Conservation (phyloP, 2,113 vertebrate genomes). For the Colaptes auratus region DNA sequence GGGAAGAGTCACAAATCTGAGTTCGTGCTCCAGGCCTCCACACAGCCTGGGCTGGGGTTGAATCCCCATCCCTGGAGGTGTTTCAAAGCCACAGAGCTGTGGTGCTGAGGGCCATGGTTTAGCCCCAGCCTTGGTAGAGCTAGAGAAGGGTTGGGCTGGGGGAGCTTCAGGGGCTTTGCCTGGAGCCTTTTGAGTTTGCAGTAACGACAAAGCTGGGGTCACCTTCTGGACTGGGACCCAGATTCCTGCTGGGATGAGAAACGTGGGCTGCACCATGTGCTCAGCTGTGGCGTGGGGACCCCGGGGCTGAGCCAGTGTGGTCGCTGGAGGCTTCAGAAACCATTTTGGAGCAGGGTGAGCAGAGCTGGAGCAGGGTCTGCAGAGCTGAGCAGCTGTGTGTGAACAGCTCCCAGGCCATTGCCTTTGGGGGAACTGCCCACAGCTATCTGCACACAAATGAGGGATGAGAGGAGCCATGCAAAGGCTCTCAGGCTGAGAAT, state of each 20-base stretch:
- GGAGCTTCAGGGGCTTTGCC: no score
- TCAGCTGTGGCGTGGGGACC: accelerated
- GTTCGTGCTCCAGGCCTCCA: not conserved
- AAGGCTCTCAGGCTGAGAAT: not conserved
- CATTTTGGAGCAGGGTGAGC: constrained; percentile 18
- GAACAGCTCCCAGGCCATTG: not conserved
- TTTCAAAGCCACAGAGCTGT: no score
- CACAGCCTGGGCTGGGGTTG: not conserved
- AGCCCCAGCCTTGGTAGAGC: no score
- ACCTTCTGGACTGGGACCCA: accelerated
- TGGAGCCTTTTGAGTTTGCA: not conserved
- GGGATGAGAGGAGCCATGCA: not conserved
- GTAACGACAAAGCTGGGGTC: not conserved
- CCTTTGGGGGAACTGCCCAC: not conserved
- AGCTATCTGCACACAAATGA: not conserved
- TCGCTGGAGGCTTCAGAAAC: constrained; percentile 18
- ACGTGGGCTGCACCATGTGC: not conserved
- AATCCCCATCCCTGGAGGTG: no score
- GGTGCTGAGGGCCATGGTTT: no score
- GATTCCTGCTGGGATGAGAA: not conserved
- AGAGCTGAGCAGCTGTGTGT: not conserved
- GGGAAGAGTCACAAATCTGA: not conserved
- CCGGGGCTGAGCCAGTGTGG: not conserved
- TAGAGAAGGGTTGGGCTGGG: no score
- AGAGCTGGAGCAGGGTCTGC: not conserved